Evolutionary conservation across 2,113 vertebrate species (phyloP).

Genomic region (Amblyopsis rosae): DNA sequence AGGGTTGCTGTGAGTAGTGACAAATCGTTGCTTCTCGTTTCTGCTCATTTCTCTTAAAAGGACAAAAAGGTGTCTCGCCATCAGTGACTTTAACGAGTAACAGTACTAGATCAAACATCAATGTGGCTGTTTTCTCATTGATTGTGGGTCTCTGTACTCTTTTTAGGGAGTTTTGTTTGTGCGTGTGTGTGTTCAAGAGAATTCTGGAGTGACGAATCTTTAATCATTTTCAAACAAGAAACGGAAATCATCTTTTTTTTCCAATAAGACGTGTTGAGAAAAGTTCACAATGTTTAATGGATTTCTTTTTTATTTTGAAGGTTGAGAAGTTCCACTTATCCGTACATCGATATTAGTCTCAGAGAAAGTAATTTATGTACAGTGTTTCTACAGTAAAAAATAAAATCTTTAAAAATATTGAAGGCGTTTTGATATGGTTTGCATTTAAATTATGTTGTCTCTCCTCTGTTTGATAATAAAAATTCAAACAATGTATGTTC

Average conservation of each 20-base stretch:
- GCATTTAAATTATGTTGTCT: background rate
- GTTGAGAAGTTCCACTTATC: conserved; percentile 95
- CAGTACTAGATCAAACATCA: conserved; percentile 73
- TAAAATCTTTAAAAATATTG: conserved; percentile 82
- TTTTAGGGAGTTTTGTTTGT: conserved; percentile 57
- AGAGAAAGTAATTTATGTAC: conserved; percentile 99
- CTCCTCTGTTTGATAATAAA: background rate
- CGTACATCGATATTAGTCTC: conserved; percentile 99
- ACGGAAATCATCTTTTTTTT: conserved; percentile 76
- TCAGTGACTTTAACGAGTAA: conserved; percentile 81
- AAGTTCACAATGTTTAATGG: conserved; percentile 91
- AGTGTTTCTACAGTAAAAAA: conserved; percentile 99
- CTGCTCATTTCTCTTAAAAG: conserved; percentile 72
- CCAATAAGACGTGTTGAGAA: conserved; percentile 85
- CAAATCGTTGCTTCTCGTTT: conserved; percentile 59
- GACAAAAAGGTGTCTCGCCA: conserved; percentile 80
- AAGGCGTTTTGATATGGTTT: conserved; percentile 40
- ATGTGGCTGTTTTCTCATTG: conserved; percentile 78
- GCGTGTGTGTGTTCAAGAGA: conserved; percentile 51
- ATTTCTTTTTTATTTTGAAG: conserved; percentile 83
- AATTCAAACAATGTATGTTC: background rate
- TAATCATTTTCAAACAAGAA: conserved; percentile 61
- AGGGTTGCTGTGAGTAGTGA: conserved; percentile 57
- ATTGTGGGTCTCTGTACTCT: conserved; percentile 74
- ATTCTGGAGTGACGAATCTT: conserved; percentile 42